phyloP scores from a whole-genome alignment of 1,140 invertebrate genomes.

The Stegodyphus dumicola region DNA sequence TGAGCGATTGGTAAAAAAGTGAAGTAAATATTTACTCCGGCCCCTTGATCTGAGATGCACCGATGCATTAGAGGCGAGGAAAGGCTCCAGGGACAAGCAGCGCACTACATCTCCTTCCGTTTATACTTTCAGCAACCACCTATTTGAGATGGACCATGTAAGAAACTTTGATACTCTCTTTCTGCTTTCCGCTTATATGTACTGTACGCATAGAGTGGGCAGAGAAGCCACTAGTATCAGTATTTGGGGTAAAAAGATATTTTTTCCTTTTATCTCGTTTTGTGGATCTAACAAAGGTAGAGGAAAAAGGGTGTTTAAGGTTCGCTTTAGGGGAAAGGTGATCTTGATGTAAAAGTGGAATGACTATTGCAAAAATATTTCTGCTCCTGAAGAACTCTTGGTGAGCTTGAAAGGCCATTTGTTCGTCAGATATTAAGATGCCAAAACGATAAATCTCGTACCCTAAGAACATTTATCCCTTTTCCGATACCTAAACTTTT shows the following conservation, averaged over 20 bases:
- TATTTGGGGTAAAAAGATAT: background rate
- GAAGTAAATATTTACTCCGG: too few species aligned
- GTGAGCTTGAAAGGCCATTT: too few species aligned
- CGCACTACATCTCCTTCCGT: conserved; percentile 1
- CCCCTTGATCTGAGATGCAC: background rate
- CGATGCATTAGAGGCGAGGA: conserved; percentile 24
- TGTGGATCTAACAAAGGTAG: conserved; percentile 12
- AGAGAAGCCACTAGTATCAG: conserved; percentile 8
- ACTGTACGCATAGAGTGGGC: background rate
- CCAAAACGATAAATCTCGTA: too few species aligned
- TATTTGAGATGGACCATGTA: conserved; percentile 31
- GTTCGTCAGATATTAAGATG: too few species aligned
- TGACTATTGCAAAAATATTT: too few species aligned
- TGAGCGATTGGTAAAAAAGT: too few species aligned
- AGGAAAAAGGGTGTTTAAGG: background rate
- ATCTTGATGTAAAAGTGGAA: too few species aligned
- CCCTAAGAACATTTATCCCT: too few species aligned
- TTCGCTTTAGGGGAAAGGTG: too few species aligned
- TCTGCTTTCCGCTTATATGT: background rate
- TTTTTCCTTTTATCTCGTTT: conserved; percentile 18
- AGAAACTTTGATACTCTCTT: conserved; percentile 15
- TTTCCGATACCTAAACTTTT: too few species aligned
- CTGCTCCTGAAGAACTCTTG: too few species aligned
- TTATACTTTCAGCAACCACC: conserved; percentile 38
- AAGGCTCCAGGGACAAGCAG: conserved; percentile 15